These are phyloP conservation scores for Drosophila triauraria DNA, from an alignment of 1,140 invertebrate genomes.

Conservation along the genomic window DNA sequence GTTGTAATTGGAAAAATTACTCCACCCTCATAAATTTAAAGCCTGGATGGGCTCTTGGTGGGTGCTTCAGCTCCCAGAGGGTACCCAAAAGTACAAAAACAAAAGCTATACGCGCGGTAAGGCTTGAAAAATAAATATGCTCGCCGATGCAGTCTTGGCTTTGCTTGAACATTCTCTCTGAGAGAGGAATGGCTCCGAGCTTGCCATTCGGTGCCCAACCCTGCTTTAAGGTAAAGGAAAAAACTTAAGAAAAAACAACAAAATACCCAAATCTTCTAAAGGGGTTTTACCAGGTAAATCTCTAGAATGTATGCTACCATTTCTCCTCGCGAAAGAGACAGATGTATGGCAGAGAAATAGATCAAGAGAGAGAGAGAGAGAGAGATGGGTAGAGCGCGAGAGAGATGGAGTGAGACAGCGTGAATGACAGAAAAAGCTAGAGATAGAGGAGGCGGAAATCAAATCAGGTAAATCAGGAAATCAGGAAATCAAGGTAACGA, in stretches of 20 bases:
- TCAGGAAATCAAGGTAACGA: conserved; percentile 15
- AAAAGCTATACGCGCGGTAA: not conserved
- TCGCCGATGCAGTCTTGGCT: too few relatives aligned
- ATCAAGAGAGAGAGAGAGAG: conserved; percentile 13
- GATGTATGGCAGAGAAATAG: conserved; percentile 4
- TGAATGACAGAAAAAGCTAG: conserved; percentile 59
- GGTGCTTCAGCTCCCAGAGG: not conserved
- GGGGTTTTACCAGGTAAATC: not conserved
- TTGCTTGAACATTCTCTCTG: not conserved
- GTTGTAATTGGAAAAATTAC: not conserved
- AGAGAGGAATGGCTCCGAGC: not conserved
- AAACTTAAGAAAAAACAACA: not conserved
- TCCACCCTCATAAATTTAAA: too few relatives aligned
- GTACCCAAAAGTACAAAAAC: not conserved
- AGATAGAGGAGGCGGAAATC: conserved; percentile 54
- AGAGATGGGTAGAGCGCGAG: conserved; percentile 13
- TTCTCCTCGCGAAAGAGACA: conserved; percentile 20
- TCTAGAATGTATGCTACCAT: conserved; percentile 7
- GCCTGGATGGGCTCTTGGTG: too few relatives aligned
- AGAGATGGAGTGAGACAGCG: conserved; percentile 36
- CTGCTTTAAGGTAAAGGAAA: not conserved
- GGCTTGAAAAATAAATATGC: too few relatives aligned
- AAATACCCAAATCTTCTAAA: conserved; percentile 1
- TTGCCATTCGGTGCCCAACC: not conserved
- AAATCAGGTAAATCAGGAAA: not conserved